Evolutionary conservation across 1,140 invertebrate species (phyloP), one percentile per base, ranked within the genome.

Genomic region (Penaeus japonicus): DNA sequence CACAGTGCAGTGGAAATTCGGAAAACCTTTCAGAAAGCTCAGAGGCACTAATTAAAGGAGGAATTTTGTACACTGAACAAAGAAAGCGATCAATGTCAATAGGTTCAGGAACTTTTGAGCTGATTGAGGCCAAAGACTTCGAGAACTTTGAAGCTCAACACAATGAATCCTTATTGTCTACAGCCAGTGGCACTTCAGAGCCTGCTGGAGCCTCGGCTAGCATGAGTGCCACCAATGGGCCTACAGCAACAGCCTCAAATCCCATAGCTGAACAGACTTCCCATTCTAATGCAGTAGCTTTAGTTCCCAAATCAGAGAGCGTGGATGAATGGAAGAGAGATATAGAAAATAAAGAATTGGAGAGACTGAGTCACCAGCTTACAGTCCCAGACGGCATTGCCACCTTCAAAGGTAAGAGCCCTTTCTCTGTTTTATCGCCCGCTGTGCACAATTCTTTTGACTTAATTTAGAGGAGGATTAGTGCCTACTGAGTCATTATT

Each of bases 101-200:
- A 17, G 90, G 91, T 39, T 92, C 91, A 54, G 93, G 92, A 78
- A 92, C 92, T 35, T 94, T 94, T 85, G 93, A 94, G 79, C 89
- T 94, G 30, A 94, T 94, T 86, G 91, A 92, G 35, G 93, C 93
- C 0, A 91, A 93, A 32, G 94, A 94, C 87, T 94, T 94, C 89
- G 93, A 92, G 0, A 92, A 91, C 62, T 93, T 94, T 79, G 92
- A 93, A 89, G 93, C 93, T 91, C 35, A 93, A 92, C 87, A 93
- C 91, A 27, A 91, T 91, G 78, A 92, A 89, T 62, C 89, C 80
- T 65, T 77, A 22, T 24, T 65, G 59, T 81, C 70, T 18, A 10
- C 65, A 70, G 54, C 73, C 89, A 91, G 85, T 86, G 90, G 89
- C 93, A 94, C 87, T 92, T 92, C 22, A 94, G 93, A 89, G 91